Evolutionary conservation across 2,888 invertebrate genomes (phyloP), one percentile per base, ranked within the genome.

Genomic region (Drosophila trichaetosa): DNA sequence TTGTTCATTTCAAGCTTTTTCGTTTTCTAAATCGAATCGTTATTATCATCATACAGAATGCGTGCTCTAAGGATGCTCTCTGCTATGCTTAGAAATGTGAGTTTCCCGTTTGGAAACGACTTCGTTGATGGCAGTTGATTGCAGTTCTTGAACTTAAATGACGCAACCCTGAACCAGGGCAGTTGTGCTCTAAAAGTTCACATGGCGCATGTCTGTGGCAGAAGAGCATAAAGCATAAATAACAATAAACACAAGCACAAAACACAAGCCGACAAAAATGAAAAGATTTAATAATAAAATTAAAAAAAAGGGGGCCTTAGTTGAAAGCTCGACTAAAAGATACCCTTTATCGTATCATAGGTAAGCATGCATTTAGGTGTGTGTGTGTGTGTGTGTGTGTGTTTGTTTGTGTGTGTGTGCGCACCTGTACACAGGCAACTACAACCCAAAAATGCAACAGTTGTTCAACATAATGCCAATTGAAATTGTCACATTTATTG

Each of bases 171-270:
- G 57, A 40, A 40, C 46, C 59, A 40, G 60, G 69, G 56, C 72
- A 73, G 61, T 57, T 34, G 56, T 60, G 52, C 33, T 29, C 34
- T 24, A 40, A 60, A 48, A 71, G 51, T 51, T 60, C 34, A 49
- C 7, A 33, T 27, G 13, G 51, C 36, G 21, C 4, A n/a, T n/a
- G 21, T 46, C 21, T 21, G 46, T 46, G 21, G 13, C 46, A 24
- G 46, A 46, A 7, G 46, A 46, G 53, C 52, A 13, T 31, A 62
- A 67, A 59, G 66, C 66, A 70, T 64, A 67, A 70, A 67, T 61
- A 66, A 66, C 68, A 79, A 72, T 66, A 75, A 78, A 64, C 66
- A 70, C 54, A 63, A 63, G 46, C 60, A 29, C 62, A 69, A 72
- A 64, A 65, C 62, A 40, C 46, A 59, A 59, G 66, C 59, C 65